Conservation (phyloP, 2,113 vertebrate genomes). For the Vulpes ferrilata region DNA sequence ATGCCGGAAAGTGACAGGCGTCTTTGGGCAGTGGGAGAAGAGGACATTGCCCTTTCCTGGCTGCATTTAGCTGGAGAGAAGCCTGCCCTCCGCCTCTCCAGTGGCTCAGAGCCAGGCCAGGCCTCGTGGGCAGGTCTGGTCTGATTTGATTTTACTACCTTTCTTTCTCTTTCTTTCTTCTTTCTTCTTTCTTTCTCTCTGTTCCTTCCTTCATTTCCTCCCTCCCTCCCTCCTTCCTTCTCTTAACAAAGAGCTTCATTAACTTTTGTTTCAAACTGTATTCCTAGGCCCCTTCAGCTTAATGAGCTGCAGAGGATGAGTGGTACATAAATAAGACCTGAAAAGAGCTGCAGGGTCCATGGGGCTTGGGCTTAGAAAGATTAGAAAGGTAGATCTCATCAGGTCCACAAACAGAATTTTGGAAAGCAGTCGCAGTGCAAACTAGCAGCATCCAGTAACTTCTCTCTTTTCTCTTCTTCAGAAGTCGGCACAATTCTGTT, state of each 20-base stretch:
- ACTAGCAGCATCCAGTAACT: neutral
- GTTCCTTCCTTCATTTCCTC: too few relatives aligned
- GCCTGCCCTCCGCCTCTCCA: neutral
- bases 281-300: neutral
- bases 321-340: neutral
- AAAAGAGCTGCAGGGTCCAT: neutral
- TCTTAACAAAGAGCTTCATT: neutral
- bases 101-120: neutral
- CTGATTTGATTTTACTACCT: neutral
- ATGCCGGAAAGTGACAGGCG: neutral
- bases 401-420: too few relatives aligned
- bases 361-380: neutral
- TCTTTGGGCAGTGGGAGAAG: neutral
- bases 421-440: neutral
- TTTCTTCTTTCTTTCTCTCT: too few relatives aligned
- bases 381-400: neutral
- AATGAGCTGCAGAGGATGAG: neutral
- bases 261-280: neutral
- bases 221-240: neutral
- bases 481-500: neutral
- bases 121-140: neutral
- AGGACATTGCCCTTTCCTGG: fast-evolving
- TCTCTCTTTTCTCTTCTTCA: neutral
- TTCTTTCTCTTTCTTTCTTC: too few relatives aligned
- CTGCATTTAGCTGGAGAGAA: neutral